These are phyloP conservation scores for Eupeodes luniger DNA, from an alignment of 2,888 invertebrate genomes.

Conservation along the genomic window DNA sequence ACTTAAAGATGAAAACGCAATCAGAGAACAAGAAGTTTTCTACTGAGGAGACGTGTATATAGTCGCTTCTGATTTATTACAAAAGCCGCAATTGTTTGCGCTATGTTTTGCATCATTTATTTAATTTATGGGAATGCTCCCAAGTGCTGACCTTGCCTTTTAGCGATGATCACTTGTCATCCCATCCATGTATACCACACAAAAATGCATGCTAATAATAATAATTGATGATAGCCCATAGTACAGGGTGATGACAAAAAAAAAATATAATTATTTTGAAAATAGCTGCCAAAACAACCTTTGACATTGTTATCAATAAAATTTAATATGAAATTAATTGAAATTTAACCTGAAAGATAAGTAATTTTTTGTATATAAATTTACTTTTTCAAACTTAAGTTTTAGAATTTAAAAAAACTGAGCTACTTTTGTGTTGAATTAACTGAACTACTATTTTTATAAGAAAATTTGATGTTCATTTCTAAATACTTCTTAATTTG, in stretches of 20 bases:
- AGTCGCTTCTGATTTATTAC: constrained; percentile 72
- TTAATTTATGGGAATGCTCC: constrained; percentile 73
- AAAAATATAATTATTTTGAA: not conserved
- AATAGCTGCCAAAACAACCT: not conserved
- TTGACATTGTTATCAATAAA: not conserved
- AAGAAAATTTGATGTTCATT: too few relatives aligned
- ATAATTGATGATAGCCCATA: constrained; percentile 15
- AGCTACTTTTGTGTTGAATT: too few relatives aligned
- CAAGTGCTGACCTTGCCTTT: constrained; percentile 74
- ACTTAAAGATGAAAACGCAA: not conserved
- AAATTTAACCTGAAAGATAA: too few relatives aligned
- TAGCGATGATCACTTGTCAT: constrained; percentile 61
- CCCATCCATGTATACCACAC: constrained; percentile 37
- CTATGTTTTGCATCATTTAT: constrained; percentile 74
- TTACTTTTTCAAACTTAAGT: too few relatives aligned
- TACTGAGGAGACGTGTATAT: constrained; percentile 39
- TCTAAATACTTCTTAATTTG: too few relatives aligned
- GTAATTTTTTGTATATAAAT: too few relatives aligned
- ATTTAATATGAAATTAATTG: too few relatives aligned
- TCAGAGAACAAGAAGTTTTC: constrained; percentile 33
- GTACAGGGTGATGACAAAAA: constrained; percentile 32
- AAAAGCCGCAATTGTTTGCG: constrained; percentile 74
- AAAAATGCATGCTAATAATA: constrained; percentile 34
- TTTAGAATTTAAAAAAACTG: too few relatives aligned
- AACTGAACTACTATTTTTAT: too few relatives aligned